Percentiles rank a stretch among this genome's conserved stretches.
These are phyloP conservation scores for Mormyrus lacerda DNA, from an alignment of 2,113 vertebrate genomes.

Conservation along the genomic window DNA sequence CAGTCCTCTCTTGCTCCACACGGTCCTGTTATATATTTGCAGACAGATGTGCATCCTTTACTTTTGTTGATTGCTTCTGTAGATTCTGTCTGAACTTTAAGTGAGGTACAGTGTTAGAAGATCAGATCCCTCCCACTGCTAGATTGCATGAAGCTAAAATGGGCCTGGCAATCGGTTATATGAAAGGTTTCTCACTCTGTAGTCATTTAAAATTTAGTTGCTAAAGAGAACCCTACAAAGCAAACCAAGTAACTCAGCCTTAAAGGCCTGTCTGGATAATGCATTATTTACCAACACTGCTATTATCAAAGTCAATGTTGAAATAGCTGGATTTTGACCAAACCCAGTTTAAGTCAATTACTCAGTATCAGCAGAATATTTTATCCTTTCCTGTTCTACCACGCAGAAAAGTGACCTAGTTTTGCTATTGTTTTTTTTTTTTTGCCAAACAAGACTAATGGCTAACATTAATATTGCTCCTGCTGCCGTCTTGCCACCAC, in stretches of 20 bases:
- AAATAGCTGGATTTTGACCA: neutral
- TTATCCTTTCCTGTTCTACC: neutral
- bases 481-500: neutral
- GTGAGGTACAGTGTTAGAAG: neutral
- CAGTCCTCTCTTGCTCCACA: slow-evolving; percentile 27
- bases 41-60: slow-evolving; percentile 30
- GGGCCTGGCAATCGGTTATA: neutral
- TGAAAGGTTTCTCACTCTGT: neutral
- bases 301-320: neutral
- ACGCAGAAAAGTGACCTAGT: neutral
- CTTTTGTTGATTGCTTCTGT: slow-evolving; percentile 21
- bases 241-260: neutral
- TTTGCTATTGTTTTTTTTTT: neutral
- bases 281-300: neutral
- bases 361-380: neutral
- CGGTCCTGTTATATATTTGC: slow-evolving; percentile 37
- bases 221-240: neutral
- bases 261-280: neutral
- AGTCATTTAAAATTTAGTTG: neutral
- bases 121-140: neutral
- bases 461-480: neutral
- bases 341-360: neutral
- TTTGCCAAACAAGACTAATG: neutral
- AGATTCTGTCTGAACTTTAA: neutral
- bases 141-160: neutral